Percentiles rank a stretch among this genome's conserved stretches.
phyloP scores from a whole-genome alignment of 1,140 invertebrate species.

The Mya arenaria region DNA sequence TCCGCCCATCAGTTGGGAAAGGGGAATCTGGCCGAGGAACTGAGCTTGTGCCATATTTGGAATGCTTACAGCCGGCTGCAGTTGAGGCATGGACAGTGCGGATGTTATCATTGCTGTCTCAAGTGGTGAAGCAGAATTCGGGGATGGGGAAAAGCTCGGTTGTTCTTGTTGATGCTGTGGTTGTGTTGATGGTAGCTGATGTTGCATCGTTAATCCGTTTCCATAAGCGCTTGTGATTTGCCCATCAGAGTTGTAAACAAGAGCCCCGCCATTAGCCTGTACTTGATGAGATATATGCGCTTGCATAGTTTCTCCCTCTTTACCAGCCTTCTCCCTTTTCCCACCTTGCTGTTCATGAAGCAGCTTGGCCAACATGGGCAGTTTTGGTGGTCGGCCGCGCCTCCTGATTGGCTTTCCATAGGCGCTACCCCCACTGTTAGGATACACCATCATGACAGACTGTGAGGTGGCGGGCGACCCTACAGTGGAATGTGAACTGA shows the following conservation, averaged over 20 bases:
- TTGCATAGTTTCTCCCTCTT: neutral
- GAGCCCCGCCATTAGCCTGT: slow-evolving; percentile 28
- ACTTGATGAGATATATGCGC: slow-evolving; percentile 20
- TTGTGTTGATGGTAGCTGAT: neutral
- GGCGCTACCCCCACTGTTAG: slow-evolving; percentile 58
- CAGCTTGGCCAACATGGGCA: slow-evolving; percentile 68
- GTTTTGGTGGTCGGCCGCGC: slow-evolving; percentile 73
- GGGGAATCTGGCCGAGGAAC: slow-evolving; percentile 33
- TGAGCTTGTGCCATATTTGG: slow-evolving; percentile 47
- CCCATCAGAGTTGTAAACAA: slow-evolving; percentile 28
- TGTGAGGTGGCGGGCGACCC: slow-evolving; percentile 49
- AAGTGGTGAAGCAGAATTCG: neutral
- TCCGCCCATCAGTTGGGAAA: slow-evolving; percentile 32
- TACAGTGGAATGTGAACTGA: slow-evolving; percentile 55
- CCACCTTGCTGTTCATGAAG: slow-evolving; percentile 55
- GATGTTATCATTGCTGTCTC: too few relatives aligned
- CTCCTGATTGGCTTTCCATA: slow-evolving; percentile 66
- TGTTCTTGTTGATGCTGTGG: neutral
- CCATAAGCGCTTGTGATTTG: slow-evolving; percentile 15
- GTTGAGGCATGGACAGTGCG: neutral
- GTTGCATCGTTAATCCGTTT: neutral
- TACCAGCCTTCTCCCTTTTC: slow-evolving; percentile 44
- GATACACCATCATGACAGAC: slow-evolving; percentile 74
- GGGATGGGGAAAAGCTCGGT: neutral
- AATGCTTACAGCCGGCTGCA: neutral